Conservation (phyloP, 2,888 invertebrate species). For the Aproaerema taeniolella region DNA sequence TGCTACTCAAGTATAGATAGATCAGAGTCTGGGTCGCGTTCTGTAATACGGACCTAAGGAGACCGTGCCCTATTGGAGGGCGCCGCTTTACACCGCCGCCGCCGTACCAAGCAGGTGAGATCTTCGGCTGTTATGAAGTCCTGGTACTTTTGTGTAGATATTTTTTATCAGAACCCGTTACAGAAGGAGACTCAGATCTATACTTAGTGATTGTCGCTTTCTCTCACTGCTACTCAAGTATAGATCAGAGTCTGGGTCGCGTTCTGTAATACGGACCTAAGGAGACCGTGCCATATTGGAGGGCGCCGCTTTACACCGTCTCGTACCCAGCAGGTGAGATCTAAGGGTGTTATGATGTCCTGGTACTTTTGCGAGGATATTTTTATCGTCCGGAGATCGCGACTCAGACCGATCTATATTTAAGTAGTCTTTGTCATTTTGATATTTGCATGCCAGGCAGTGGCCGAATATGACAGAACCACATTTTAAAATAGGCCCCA, state of each 20-base stretch:
- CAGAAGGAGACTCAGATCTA: too few relatives aligned
- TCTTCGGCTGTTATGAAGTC: neutral
- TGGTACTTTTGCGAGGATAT: constrained; percentile 4
- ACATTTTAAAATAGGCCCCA: too few relatives aligned
- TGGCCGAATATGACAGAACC: too few relatives aligned
- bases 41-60: constrained; percentile 86
- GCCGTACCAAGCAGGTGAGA: constrained; percentile 84
- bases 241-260: too few relatives aligned
- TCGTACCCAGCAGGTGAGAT: constrained; percentile 84
- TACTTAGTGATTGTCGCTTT: too few relatives aligned
- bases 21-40: constrained; percentile 91
- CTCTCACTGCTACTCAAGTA: too few relatives aligned
- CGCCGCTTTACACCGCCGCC: constrained; percentile 88
- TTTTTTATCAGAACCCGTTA: neutral
- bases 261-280: constrained; percentile 89
- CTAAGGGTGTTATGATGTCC: neutral
- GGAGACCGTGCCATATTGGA: constrained; percentile 96
- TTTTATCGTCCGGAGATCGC: too few relatives aligned
- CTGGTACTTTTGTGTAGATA: constrained; percentile 6
- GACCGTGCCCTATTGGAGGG: constrained; percentile 96
- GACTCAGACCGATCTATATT: too few relatives aligned
- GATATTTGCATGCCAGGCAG: too few relatives aligned
- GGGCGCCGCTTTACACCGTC: constrained; percentile 90
- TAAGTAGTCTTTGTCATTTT: too few relatives aligned
- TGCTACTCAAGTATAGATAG: too few relatives aligned